Conservation (phyloP, 1,140 invertebrate genomes). For the Panulirus ornatus region DNA sequence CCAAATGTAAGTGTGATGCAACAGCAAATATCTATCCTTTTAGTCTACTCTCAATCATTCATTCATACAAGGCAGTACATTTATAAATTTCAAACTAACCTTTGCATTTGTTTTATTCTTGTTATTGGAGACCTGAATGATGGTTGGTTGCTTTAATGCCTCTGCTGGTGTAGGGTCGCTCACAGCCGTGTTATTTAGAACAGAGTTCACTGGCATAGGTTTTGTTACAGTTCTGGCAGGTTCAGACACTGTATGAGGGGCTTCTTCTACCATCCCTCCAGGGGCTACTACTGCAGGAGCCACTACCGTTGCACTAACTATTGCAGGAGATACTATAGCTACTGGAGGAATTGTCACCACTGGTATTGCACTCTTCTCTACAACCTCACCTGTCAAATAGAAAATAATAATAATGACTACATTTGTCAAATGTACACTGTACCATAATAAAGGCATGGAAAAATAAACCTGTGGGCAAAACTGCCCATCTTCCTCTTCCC, state of each 20-base stretch:
- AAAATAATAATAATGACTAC: too few relatives aligned
- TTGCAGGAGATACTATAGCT: background rate
- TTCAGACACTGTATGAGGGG: background rate
- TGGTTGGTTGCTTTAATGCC: background rate
- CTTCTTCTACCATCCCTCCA: background rate
- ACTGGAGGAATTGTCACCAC: background rate
- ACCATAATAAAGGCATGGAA: too few relatives aligned
- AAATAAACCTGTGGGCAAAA: too few relatives aligned
- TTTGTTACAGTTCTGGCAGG: background rate
- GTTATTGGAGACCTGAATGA: constrained; percentile 9
- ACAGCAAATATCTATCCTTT: too few relatives aligned
- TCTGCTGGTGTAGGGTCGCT: constrained; percentile 33
- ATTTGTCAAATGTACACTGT: too few relatives aligned
- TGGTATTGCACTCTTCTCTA: background rate
- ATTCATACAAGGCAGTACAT: too few relatives aligned
- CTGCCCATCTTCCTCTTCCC: too few relatives aligned
- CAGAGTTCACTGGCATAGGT: background rate
- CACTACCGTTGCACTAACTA: background rate
- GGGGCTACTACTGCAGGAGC: background rate
- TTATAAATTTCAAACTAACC: constrained; percentile 48
- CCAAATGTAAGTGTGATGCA: too few relatives aligned
- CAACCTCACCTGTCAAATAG: background rate
- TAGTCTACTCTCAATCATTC: too few relatives aligned
- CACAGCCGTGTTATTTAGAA: background rate
- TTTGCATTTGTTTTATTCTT: constrained; percentile 71